Percentiles rank a stretch among this genome's conserved stretches.
phyloP scores from a whole-genome alignment of 2,113 vertebrate genomes.

The human region DNA sequence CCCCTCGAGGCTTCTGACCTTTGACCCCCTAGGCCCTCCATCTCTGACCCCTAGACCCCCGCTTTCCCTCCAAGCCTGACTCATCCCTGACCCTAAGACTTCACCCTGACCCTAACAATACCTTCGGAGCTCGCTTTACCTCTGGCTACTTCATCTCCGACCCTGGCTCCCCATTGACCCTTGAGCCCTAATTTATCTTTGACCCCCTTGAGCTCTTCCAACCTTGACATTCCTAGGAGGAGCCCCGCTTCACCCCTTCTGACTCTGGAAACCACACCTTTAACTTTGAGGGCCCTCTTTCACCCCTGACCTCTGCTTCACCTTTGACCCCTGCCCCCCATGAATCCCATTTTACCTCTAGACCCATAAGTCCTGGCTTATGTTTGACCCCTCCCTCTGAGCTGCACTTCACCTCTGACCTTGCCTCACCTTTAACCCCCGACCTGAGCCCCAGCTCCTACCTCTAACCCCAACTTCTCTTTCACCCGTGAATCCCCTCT shows the following conservation, averaged over 20 bases:
- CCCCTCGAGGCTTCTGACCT: not conserved
- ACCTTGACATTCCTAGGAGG: fast-evolving
- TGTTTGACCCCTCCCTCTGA: not conserved
- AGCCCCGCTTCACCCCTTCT: not conserved
- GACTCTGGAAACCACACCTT: not conserved
- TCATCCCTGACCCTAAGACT: not conserved
- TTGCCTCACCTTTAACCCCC: not conserved
- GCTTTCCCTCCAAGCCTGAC: not conserved
- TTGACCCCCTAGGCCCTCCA: not conserved
- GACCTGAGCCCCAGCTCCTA: not conserved
- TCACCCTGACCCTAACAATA: not conserved
- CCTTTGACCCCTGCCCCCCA: not conserved
- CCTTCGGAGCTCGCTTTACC: not conserved
- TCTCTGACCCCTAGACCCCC: not conserved
- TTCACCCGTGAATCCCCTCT: not conserved
- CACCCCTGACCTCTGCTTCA: not conserved
- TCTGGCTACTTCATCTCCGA: not conserved
- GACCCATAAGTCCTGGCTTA: not conserved
- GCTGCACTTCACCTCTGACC: not conserved
- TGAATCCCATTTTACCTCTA: not conserved
- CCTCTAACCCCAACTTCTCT: not conserved
- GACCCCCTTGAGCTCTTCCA: not conserved
- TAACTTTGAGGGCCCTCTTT: not conserved
- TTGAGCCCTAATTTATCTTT: not conserved
- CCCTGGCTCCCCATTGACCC: not conserved